These are phyloP conservation scores for Anguilla marmorata DNA, from an alignment of 2,797 vertebrate genomes.

Conservation along the genomic window DNA sequence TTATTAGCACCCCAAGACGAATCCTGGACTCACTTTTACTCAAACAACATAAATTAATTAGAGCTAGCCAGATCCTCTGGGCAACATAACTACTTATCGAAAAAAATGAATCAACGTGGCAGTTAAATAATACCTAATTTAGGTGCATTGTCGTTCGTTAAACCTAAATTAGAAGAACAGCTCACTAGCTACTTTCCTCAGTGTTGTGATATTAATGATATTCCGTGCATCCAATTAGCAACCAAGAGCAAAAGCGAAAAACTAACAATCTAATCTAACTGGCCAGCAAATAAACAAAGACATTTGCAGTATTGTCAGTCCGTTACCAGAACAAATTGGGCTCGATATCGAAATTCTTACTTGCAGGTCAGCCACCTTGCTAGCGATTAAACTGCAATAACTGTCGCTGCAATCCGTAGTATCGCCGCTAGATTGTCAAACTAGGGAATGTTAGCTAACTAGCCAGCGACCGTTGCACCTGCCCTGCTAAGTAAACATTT, in stretches of 20 bases:
- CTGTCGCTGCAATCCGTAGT: conserved; percentile 21
- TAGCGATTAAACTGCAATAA: not conserved
- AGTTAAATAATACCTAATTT: not conserved
- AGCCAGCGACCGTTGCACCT: conserved; percentile 56
- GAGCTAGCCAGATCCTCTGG: not conserved
- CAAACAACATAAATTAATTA: not conserved
- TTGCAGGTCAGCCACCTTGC: not conserved
- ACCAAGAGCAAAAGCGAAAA: not conserved
- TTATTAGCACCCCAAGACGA: not conserved
- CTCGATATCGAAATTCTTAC: not conserved
- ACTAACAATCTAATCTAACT: not conserved
- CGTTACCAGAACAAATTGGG: not conserved
- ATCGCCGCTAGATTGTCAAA: not conserved
- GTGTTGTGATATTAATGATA: not conserved
- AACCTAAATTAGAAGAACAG: not conserved
- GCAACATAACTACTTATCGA: not conserved
- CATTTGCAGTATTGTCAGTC: not conserved
- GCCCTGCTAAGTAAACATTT: conserved; percentile 54
- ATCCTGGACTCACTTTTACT: not conserved
- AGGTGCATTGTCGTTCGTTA: not conserved
- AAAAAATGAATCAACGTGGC: not conserved
- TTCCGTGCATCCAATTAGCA: not conserved
- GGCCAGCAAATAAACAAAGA: not conserved
- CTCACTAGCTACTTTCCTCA: not conserved
- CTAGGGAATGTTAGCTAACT: conserved; percentile 6